Evolutionary conservation across 2,797 vertebrate species (phyloP), one percentile per base, ranked within the genome.

Genomic region (Galago senegalensis): DNA sequence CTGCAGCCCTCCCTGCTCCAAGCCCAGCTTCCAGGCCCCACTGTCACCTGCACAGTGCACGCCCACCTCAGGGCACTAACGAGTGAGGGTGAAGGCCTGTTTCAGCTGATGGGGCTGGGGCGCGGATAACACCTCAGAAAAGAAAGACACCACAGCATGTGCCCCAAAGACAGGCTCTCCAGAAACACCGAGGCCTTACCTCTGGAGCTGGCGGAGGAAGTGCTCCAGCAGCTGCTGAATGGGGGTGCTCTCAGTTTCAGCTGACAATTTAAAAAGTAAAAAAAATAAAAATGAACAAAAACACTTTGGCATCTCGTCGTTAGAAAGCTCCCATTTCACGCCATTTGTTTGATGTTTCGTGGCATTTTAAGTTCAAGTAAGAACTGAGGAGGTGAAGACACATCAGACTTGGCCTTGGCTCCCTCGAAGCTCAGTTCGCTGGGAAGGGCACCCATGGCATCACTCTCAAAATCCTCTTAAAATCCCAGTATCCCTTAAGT

Each of bases 141-240:
- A 89, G 17, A 46, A 34, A 61, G 67, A n/a, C 29, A 46, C 34
- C 7, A 1, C 29, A n/a, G 7, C 3, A 0, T 34, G 14, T 0
- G 16, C 13, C n/a, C 65, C 25, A 21, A 34, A 58, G 56, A 31
- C 16, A 25, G 25, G 63, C 40, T 46, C 83, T 56, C 61, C 0
- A 11, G 40, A 18, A 61, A 58, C 20, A 56, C 0, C 20, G 87
- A 9, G 3, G 17, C 95, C 65, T 98, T 98, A 99, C 99, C 99
- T 99, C 95, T 99, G 99, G 81, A 99, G 98, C 98, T 99, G 99
- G n/a, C 99, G 99, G 95, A 99, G 98, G 96, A 99, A 99, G 97
- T 99, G 99, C 95, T 99, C 99, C 49, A 99, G 98, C 49, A 99
- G 98, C 40, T 99, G 99, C 95, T 99, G 99, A 56, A 99, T 99